phyloP scores from a whole-genome alignment of 2,888 invertebrate genomes.

The Heliconius sara region DNA sequence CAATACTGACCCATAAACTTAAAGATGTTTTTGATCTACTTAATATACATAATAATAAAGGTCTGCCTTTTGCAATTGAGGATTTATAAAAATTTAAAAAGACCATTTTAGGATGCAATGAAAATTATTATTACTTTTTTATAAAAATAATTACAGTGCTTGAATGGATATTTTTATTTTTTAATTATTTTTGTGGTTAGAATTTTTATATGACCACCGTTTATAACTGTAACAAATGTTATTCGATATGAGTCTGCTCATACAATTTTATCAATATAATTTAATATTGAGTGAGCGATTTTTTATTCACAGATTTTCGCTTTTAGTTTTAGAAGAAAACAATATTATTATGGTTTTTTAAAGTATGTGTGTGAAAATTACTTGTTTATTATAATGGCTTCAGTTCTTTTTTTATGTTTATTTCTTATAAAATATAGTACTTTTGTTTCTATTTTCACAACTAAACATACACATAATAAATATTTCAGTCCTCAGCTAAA shows the following conservation, averaged over 20 bases:
- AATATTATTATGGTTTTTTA: neutral
- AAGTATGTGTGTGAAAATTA: neutral
- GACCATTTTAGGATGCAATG: neutral
- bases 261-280: neutral
- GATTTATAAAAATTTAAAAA: conserved; percentile 11
- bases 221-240: neutral
- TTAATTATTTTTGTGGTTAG: neutral
- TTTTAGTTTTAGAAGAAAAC: neutral
- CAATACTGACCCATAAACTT: conserved; percentile 42
- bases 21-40: conserved; percentile 43
- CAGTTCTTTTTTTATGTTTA: neutral
- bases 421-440: neutral
- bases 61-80: conserved; percentile 5
- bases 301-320: neutral
- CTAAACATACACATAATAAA: neutral
- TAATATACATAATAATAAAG: conserved; percentile 24
- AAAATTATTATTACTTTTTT: neutral
- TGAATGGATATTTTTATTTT: neutral
- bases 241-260: neutral
- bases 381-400: neutral
- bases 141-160: neutral
- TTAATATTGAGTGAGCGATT: neutral
- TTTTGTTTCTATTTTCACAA: neutral
- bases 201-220: neutral
- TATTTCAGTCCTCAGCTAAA: neutral